Evolutionary conservation across 2,888 invertebrate species (phyloP), one percentile per base, ranked within the genome.

Genomic region (Herminia tarsipennalis): DNA sequence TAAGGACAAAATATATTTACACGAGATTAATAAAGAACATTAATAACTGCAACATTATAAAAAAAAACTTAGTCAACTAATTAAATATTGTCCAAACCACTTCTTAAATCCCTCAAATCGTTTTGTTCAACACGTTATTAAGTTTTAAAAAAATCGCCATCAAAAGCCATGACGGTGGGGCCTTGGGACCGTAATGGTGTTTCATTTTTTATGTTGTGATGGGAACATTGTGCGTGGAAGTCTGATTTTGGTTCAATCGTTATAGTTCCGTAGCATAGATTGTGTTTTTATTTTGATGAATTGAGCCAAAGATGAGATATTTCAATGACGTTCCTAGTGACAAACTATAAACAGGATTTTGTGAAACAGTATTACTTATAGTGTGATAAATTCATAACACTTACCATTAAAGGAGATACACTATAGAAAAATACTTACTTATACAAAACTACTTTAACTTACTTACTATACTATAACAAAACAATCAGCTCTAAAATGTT

Each of bases 61-160:
- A n/a, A 24, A 38, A 44, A 30, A 46, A 30, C 30, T 30, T 12
- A 3, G 21, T 35, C 29, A 39, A 28, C 34, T 36, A 29, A 52
- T 36, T 44, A 40, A n/a, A 40, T 45, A 25, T 22, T 3, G 30
- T 36, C 45, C 47, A 72, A 80, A 83, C 75, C 68, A 70, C 73
- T 76, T 69, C 65, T 77, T 76, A 78, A 83, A 75, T 67, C 72
- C 72, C 66, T 66, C 68, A 69, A 71, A 78, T 51, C 78, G 73
- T 78, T 85, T 78, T 82, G 83, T 82, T 78, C 68, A 75, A 59
- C 71, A 41, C 78, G 71, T 78, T 77, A 81, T 82, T 83, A 35
- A 36, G 51, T 38, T 52, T 51, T 16, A 66, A 70, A 75, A n/a
- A 76, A 77, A 74, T 73, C 56, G 71, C 70, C 34, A 40, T 40